These are phyloP conservation scores for Melanchra persicariae DNA, from an alignment of 2,888 invertebrate genomes.

Conservation along the genomic window DNA sequence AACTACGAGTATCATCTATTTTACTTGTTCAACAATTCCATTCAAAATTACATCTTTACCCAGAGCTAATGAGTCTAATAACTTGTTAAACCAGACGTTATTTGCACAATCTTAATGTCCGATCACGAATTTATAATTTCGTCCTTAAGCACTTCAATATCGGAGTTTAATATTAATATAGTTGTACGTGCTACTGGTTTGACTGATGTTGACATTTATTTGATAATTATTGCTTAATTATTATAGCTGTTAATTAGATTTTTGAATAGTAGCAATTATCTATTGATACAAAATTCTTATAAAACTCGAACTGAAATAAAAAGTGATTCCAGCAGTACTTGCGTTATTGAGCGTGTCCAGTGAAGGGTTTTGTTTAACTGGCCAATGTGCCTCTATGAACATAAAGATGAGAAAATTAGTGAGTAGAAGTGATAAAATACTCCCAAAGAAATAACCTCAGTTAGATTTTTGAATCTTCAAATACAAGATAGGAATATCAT, in stretches of 20 bases:
- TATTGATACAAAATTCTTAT: neutral
- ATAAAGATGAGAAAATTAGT: neutral
- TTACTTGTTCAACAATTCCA: conserved; percentile 11
- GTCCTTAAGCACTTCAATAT: conserved; percentile 32
- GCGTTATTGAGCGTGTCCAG: neutral
- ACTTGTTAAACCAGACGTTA: conserved; percentile 29
- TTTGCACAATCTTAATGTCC: conserved; percentile 34
- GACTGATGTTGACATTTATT: neutral
- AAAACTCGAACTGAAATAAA: no score
- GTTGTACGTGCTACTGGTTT: conserved; percentile 48
- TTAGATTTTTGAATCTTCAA: neutral
- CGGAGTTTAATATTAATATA: conserved; percentile 38
- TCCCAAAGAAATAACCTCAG: neutral
- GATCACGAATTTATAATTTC: conserved; percentile 27
- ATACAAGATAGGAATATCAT: neutral
- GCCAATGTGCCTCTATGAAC: neutral
- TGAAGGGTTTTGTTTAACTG: neutral
- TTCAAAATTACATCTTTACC: conserved; percentile 10
- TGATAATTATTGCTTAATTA: neutral
- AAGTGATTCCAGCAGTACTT: neutral
- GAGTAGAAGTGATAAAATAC: neutral
- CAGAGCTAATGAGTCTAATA: conserved; percentile 24
- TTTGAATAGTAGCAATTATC: neutral
- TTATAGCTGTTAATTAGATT: neutral
- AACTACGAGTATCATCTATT: neutral